Conservation (phyloP, 2,797 vertebrate species). For the Squalus acanthias region DNA sequence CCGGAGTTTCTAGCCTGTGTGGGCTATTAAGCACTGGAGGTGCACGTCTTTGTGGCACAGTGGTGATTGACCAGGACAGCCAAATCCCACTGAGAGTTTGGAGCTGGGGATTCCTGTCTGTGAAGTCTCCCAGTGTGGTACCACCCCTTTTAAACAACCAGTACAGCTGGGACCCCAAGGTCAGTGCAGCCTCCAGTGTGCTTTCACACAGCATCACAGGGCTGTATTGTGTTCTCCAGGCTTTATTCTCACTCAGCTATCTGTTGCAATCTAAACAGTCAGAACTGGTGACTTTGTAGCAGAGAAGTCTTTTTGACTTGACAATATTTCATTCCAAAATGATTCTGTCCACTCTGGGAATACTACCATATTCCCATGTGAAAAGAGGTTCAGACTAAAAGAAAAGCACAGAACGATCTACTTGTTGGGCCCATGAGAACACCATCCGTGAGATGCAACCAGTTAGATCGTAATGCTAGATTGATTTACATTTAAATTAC, state of each 20-base stretch:
- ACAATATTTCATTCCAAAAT: background rate
- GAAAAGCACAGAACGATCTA: background rate
- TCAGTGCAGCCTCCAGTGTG: background rate
- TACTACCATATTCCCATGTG: background rate
- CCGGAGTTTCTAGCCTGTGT: too few relatives aligned
- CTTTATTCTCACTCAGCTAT: background rate
- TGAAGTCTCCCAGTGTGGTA: background rate
- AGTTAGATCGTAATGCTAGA: background rate
- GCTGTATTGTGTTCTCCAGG: background rate
- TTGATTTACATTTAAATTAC: background rate
- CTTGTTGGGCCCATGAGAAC: background rate
- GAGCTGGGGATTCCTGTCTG: background rate
- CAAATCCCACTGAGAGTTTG: background rate
- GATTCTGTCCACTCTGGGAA: background rate
- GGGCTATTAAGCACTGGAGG: too few relatives aligned
- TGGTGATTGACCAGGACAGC: background rate
- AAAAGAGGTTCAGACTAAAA: background rate
- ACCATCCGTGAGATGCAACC: background rate
- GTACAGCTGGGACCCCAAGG: background rate
- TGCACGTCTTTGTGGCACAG: too few relatives aligned
- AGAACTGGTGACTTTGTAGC: background rate
- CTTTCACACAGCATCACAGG: background rate
- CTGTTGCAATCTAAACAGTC: background rate
- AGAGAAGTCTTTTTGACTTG: background rate
- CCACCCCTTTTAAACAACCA: background rate